These are phyloP conservation scores for Chrysopilus asiliformis DNA, from an alignment of 2,888 invertebrate species.

Conservation along the genomic window DNA sequence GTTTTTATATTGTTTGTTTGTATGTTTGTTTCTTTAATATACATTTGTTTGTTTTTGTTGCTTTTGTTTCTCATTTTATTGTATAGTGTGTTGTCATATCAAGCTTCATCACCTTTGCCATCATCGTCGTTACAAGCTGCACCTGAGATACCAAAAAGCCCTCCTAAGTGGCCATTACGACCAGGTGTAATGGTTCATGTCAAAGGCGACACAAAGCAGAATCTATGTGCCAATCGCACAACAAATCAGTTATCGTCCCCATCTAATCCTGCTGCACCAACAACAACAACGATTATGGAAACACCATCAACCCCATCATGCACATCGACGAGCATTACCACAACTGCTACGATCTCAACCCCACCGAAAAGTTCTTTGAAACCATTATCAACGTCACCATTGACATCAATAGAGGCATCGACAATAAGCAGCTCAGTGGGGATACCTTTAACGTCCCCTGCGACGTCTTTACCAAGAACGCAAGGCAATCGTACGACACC, in stretches of 20 bases:
- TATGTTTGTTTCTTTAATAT: no score
- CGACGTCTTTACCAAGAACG: no score
- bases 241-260: constrained; percentile 24
- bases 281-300: background rate
- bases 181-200: constrained; percentile 82
- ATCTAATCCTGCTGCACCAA: constrained; percentile 1
- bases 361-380: background rate
- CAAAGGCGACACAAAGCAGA: constrained; percentile 58
- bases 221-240: constrained; percentile 41
- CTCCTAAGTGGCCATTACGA: constrained; percentile 66
- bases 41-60: no score
- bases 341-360: constrained; percentile 6
- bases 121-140: constrained; percentile 13
- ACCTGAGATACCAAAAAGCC: constrained; percentile 31
- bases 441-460: no score
- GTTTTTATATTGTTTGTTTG: no score
- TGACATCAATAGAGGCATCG: no score
- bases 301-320: constrained; percentile 2
- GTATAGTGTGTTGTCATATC: constrained; percentile 30
- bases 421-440: no score
- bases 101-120: constrained; percentile 20
- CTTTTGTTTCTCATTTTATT: constrained; percentile 7
- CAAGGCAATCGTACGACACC: no score
- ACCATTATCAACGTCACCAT: background rate
- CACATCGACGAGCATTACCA: background rate